phyloP scores from a whole-genome alignment of 2,113 vertebrate species.

The Xenopus laevis region DNA sequence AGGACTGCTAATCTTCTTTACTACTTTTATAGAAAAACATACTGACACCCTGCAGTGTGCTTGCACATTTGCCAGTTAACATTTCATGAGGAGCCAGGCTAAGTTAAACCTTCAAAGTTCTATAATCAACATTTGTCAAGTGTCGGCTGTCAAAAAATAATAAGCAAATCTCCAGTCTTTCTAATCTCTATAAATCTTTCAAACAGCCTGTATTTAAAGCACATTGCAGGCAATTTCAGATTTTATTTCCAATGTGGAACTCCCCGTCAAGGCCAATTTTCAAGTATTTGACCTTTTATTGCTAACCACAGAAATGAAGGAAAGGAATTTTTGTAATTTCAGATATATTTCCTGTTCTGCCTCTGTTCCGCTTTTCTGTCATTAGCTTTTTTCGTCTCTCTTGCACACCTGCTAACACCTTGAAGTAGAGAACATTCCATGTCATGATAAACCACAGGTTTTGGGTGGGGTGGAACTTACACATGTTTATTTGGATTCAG shows the following conservation, averaged over 20 bases:
- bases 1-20: neutral
- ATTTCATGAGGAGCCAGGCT: neutral
- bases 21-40: neutral
- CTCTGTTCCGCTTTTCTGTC: slow-evolving; percentile 42
- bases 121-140: neutral
- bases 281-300: slow-evolving; percentile 50
- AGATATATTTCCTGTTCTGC: slow-evolving; percentile 45
- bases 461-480: too few species aligned
- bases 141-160: slow-evolving; percentile 27
- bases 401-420: slow-evolving; percentile 25
- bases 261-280: slow-evolving; percentile 48
- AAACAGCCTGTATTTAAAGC: slow-evolving; percentile 60
- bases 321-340: slow-evolving; percentile 45
- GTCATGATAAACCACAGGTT: neutral
- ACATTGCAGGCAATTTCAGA: slow-evolving; percentile 47
- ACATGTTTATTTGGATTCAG: too few species aligned
- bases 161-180: slow-evolving; percentile 50
- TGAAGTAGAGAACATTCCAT: neutral
- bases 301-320: slow-evolving; percentile 33
- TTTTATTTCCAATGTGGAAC: slow-evolving; percentile 50
- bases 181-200: slow-evolving; percentile 57
- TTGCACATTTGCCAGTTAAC: slow-evolving; percentile 5
- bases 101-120: slow-evolving; percentile 2
- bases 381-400: slow-evolving; percentile 34
- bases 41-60: neutral